These are phyloP conservation scores for Dermatophagoides farinae DNA, from an alignment of 1,140 invertebrate genomes.

Conservation along the genomic window DNA sequence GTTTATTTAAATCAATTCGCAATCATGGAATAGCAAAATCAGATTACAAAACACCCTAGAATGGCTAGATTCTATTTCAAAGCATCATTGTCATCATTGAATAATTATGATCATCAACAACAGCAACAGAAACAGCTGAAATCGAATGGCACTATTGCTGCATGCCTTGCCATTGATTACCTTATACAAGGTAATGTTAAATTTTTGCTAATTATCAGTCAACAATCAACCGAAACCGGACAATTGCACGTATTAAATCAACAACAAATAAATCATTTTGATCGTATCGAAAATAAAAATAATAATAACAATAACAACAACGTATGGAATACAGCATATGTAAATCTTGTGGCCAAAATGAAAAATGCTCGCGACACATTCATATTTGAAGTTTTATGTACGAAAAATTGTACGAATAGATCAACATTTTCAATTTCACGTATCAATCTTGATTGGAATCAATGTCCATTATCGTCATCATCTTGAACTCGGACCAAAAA, in stretches of 20 bases:
- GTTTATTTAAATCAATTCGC: no score
- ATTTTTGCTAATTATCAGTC: neutral
- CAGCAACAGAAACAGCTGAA: neutral
- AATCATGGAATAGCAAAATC: no score
- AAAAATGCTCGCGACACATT: conserved; percentile 7
- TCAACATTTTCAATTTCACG: neutral
- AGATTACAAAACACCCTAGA: neutral
- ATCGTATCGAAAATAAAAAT: neutral
- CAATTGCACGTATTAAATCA: neutral
- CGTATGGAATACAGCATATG: no score
- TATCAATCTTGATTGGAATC: neutral
- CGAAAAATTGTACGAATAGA: neutral
- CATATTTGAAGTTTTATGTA: neutral
- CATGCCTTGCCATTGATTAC: neutral
- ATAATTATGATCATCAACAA: no score
- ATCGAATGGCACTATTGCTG: no score
- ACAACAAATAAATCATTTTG: neutral
- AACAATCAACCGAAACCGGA: neutral
- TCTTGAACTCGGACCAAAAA: neutral
- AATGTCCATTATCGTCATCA: neutral
- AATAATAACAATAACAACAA: no score
- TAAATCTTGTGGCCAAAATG: neutral
- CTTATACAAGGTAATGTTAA: neutral
- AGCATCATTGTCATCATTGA: neutral
- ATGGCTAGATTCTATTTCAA: neutral